phyloP scores from a whole-genome alignment of 2,888 invertebrate species.

The Tanaodytes sp. region DNA sequence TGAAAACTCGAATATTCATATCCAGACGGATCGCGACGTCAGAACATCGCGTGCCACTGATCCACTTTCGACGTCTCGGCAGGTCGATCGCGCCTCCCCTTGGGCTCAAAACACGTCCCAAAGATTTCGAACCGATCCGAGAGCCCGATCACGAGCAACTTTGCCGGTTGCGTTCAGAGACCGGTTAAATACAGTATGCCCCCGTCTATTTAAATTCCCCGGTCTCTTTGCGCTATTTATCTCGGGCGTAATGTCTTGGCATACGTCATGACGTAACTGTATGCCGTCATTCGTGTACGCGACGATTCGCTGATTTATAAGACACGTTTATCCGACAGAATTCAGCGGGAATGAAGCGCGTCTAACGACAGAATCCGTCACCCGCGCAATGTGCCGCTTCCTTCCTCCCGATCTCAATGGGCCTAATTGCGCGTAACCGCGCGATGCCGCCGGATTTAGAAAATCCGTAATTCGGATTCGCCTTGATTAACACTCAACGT shows the following conservation, averaged over 20 bases:
- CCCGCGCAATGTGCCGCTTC: slow-evolving; percentile 11
- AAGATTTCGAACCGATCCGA: too few relatives aligned
- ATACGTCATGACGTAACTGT: slow-evolving; percentile 62
- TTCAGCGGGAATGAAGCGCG: slow-evolving; percentile 45
- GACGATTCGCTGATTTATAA: slow-evolving; percentile 65
- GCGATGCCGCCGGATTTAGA: slow-evolving; percentile 31
- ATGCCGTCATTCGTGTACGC: slow-evolving; percentile 57
- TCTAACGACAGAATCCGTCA: slow-evolving; percentile 42
- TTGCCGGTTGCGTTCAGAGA: slow-evolving; percentile 54
- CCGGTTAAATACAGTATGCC: slow-evolving; percentile 62
- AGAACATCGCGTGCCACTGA: too few relatives aligned
- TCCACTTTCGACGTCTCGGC: slow-evolving; percentile 20
- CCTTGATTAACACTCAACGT: slow-evolving; percentile 33
- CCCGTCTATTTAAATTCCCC: slow-evolving; percentile 49
- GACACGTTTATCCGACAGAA: slow-evolving; percentile 55
- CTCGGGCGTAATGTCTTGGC: slow-evolving; percentile 54
- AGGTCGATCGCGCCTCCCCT: too few relatives aligned
- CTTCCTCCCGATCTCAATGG: slow-evolving; percentile 16
- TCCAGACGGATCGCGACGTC: slow-evolving; percentile 25
- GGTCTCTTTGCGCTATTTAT: slow-evolving; percentile 44
- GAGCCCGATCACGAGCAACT: slow-evolving; percentile 16
- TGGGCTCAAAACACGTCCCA: too few relatives aligned
- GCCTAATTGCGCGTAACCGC: slow-evolving; percentile 27
- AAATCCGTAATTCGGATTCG: slow-evolving; percentile 10
- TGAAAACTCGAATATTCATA: slow-evolving; percentile 52